Evolutionary conservation across 1,140 invertebrate species (phyloP).

Genomic region (Sycobia sp.): DNA sequence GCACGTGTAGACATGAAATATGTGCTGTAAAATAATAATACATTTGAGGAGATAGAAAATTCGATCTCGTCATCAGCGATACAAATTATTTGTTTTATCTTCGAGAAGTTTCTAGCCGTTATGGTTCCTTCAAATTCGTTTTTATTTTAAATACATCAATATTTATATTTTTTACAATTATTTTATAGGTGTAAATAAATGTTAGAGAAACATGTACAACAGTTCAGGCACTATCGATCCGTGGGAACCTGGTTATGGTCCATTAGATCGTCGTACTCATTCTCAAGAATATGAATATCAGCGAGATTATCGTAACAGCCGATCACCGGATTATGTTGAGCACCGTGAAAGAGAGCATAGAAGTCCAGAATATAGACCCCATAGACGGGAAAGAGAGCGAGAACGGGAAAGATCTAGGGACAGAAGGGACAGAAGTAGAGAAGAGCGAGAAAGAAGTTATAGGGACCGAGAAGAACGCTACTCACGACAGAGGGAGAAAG

Average conservation of each 20-base stretch:
- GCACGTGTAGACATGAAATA: no score
- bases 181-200: constrained; percentile 31
- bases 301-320: constrained; percentile 48
- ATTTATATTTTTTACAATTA: constrained; percentile 1
- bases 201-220: constrained; percentile 29
- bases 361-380: constrained; percentile 54
- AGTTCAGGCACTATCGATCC: constrained; percentile 47
- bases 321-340: constrained; percentile 55
- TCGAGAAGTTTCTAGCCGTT: no score
- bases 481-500: constrained; percentile 42
- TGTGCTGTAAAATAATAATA: no score
- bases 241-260: constrained; percentile 57
- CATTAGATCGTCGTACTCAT: constrained; percentile 48
- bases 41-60: no score
- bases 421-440: constrained; percentile 52
- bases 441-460: constrained; percentile 54
- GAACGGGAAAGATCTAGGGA: constrained; percentile 55
- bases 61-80: no score
- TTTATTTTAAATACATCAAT: no score
- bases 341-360: constrained; percentile 54
- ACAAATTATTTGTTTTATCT: no score
- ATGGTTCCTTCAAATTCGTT: no score
- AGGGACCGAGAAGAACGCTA: constrained; percentile 56
- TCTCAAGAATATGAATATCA: constrained; percentile 49
- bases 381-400: constrained; percentile 53